Percentiles rank a stretch among this genome's conserved stretches.
Conservation (phyloP, 2,888 invertebrate genomes). For the Phanerotoma sp. region DNA sequence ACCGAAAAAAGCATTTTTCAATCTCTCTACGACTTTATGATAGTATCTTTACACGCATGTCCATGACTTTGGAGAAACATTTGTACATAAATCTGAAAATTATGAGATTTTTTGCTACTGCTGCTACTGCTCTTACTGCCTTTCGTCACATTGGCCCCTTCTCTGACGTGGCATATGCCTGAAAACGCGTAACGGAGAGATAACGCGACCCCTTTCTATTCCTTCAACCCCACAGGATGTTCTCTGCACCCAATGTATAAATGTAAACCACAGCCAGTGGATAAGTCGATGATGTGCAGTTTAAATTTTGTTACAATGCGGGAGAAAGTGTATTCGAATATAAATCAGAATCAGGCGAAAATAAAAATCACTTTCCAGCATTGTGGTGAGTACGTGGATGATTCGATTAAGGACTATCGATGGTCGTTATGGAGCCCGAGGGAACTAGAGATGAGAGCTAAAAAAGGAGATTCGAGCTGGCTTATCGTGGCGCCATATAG, state of each 20-base stretch:
- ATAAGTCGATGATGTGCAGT: slow-evolving; percentile 6
- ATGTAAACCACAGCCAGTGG: slow-evolving; percentile 3
- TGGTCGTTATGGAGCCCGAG: slow-evolving; percentile 49
- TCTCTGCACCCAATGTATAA: slow-evolving; percentile 13
- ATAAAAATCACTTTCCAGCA: slow-evolving; percentile 58
- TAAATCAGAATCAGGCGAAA: slow-evolving; percentile 56
- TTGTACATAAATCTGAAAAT: slow-evolving; percentile 57
- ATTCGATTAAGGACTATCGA: slow-evolving; percentile 57
- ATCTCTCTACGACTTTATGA: slow-evolving; percentile 53
- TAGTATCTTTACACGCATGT: slow-evolving; percentile 47
- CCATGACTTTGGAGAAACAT: slow-evolving; percentile 43
- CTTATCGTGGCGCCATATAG: slow-evolving; percentile 49
- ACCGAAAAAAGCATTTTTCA: slow-evolving; percentile 53
- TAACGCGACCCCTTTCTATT: slow-evolving; percentile 41
- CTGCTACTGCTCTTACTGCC: slow-evolving; percentile 26
- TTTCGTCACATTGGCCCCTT: slow-evolving; percentile 24
- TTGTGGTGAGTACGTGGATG: slow-evolving; percentile 47
- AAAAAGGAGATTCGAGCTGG: slow-evolving; percentile 32
- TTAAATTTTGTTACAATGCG: slow-evolving; percentile 7
- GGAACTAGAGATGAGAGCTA: slow-evolving; percentile 19
- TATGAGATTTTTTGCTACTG: slow-evolving; percentile 43
- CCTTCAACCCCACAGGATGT: slow-evolving; percentile 14
- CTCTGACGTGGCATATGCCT: slow-evolving; percentile 49
- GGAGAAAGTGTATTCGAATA: slow-evolving; percentile 32
- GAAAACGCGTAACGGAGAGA: slow-evolving; percentile 55